phyloP scores from a whole-genome alignment of 2,797 vertebrate species.

The Sebastolobus alascanus region DNA sequence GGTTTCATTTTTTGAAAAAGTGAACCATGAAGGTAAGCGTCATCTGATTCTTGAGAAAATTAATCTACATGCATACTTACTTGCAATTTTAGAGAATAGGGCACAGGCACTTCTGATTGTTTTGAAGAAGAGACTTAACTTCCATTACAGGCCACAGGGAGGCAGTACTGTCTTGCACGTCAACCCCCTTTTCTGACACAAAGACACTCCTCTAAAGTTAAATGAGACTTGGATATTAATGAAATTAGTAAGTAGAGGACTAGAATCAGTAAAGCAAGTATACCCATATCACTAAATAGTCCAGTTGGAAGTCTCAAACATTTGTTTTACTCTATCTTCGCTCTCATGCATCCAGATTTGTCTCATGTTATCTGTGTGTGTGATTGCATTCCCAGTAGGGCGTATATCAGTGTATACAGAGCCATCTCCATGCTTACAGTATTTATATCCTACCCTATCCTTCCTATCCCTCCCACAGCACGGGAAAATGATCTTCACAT shows the following conservation, averaged over 20 bases:
- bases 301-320: background rate
- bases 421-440: conserved; percentile 57
- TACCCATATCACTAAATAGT: background rate
- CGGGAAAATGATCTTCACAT: conserved; percentile 77
- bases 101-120: background rate
- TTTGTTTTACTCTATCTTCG: conserved; percentile 6
- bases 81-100: too few species aligned
- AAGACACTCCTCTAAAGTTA: background rate
- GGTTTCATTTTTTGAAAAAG: background rate
- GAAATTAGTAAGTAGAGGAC: background rate
- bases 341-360: conserved; percentile 1
- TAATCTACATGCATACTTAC: background rate
- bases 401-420: conserved; percentile 38
- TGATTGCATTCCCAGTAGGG: conserved; percentile 15
- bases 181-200: background rate
- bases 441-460: conserved; percentile 77
- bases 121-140: background rate
- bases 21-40: background rate
- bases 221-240: background rate
- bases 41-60: background rate
- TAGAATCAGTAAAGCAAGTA: background rate
- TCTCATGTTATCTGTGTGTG: conserved; percentile 15
- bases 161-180: conserved; percentile 34
- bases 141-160: conserved; percentile 30
- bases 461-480: conserved; percentile 55